Evolutionary conservation across 2,888 invertebrate genomes (phyloP).

Genomic region (Cerastoderma edule): DNA sequence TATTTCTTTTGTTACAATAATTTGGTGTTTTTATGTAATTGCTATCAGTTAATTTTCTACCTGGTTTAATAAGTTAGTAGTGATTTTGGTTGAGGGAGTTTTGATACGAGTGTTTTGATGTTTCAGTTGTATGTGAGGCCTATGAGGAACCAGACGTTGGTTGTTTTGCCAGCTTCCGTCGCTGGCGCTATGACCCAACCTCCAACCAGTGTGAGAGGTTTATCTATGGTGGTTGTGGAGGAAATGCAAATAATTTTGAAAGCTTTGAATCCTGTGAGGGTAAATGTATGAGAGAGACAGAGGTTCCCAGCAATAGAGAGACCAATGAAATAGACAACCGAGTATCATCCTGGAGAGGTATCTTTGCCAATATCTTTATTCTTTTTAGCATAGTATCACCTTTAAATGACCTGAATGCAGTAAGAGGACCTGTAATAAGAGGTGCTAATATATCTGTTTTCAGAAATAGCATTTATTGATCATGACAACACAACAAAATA

Average conservation of each 20-base stretch:
- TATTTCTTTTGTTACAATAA: too few relatives aligned
- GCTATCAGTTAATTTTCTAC: too few relatives aligned
- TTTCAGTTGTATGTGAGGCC: constrained; percentile 63
- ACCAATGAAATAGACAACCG: constrained; percentile 20
- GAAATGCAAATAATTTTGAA: constrained; percentile 90
- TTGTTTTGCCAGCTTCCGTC: constrained; percentile 59
- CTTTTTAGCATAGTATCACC: too few relatives aligned
- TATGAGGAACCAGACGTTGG: constrained; percentile 79
- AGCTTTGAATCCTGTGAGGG: constrained; percentile 58
- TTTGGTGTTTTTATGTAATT: too few relatives aligned
- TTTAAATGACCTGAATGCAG: too few relatives aligned
- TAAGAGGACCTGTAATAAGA: too few relatives aligned
- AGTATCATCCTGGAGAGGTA: constrained; percentile 54
- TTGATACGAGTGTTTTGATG: not conserved
- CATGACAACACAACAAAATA: too few relatives aligned
- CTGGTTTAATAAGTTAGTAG: too few relatives aligned
- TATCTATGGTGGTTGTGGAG: constrained; percentile 92
- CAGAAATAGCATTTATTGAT: too few relatives aligned
- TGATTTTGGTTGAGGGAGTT: too few relatives aligned
- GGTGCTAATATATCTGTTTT: too few relatives aligned
- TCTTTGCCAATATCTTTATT: too few relatives aligned
- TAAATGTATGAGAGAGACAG: constrained; percentile 50
- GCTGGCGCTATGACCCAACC: constrained; percentile 88
- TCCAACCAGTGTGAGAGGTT: constrained; percentile 89
- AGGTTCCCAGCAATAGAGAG: not conserved